Conservation (phyloP, 2,888 invertebrate genomes). For the Chironomus tentans region DNA sequence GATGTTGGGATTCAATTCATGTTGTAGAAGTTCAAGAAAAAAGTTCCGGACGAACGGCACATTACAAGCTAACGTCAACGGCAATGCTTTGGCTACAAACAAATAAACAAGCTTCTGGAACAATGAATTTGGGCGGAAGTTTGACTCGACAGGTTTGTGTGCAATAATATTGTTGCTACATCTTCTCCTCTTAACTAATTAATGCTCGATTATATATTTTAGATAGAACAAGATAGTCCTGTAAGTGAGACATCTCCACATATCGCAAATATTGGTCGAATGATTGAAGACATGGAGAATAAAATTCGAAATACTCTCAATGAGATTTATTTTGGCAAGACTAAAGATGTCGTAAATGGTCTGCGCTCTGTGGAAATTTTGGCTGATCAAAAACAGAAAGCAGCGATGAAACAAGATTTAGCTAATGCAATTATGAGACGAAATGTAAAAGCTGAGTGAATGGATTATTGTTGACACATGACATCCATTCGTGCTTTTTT, state of each 20-base stretch:
- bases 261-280: conserved; percentile 95
- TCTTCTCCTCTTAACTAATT: too few species aligned
- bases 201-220: too few species aligned
- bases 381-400: conserved; percentile 74
- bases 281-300: conserved; percentile 99
- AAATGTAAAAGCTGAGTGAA: conserved; percentile 52
- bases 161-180: not conserved
- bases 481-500: not conserved
- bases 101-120: conserved; percentile 90
- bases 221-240: conserved; percentile 84
- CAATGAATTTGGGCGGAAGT: conserved; percentile 98
- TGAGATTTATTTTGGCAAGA: conserved; percentile 99
- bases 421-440: conserved; percentile 74
- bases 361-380: conserved; percentile 73
- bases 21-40: conserved; percentile 98
- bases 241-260: conserved; percentile 93
- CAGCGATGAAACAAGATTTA: conserved; percentile 75
- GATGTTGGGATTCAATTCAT: conserved; percentile 99
- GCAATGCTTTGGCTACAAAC: conserved; percentile 99
- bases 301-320: conserved; percentile 97
- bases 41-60: conserved; percentile 84
- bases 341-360: conserved; percentile 95
- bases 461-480: not conserved
- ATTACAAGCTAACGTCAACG: conserved; percentile 97
- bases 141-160: conserved; percentile 80